Evolutionary conservation across 2,888 invertebrate species (phyloP), one percentile per base, ranked within the genome.

Genomic region (Lochmaea capreae): DNA sequence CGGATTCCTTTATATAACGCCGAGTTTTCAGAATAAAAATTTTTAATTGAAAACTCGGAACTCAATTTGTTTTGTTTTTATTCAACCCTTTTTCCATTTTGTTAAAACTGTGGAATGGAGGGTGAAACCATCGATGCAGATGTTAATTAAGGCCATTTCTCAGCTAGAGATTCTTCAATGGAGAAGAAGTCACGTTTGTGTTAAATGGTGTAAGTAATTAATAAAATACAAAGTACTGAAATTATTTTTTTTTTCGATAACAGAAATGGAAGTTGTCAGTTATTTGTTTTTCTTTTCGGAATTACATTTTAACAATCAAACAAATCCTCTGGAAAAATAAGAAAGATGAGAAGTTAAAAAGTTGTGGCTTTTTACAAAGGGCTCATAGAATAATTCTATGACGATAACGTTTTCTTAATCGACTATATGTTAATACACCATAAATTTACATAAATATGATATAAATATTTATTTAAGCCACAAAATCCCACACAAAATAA

Each of bases 141-240:
- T 67, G 67, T 67, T 58, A 67, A 67, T 67, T 57, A 58, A 67
- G 43, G 43, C 43, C 54, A 14, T 39, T 66, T 66, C 52, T 52
- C 46, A 65, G 65, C 16, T 57, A 16, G 61, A 61, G 61, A 61
- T 61, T 39, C 61, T 39, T 54, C 54, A 54, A 54, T 54, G 18
- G 16, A 57, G 57, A 66, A 33, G 57, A 39, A 67, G 67, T 67
- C 67, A 67, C 67, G 67, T 58, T 58, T 58, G 18, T 9, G 67
- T 43, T 67, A 67, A 67, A 67, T 67, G 67, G 67, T 18, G 18
- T 57, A 22, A 18, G 26, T 67, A 67, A 67, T 67, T 67, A 67
- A 67, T 58, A 58, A 67, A 67, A 57, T 58, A 54, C 67, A 67
- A 65, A 67, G 58, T 67, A 43, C 58, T 42, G 67, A 67, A 58